phyloP scores from a whole-genome alignment of 2,113 vertebrate species.

The Drymodes brunneopygia region DNA sequence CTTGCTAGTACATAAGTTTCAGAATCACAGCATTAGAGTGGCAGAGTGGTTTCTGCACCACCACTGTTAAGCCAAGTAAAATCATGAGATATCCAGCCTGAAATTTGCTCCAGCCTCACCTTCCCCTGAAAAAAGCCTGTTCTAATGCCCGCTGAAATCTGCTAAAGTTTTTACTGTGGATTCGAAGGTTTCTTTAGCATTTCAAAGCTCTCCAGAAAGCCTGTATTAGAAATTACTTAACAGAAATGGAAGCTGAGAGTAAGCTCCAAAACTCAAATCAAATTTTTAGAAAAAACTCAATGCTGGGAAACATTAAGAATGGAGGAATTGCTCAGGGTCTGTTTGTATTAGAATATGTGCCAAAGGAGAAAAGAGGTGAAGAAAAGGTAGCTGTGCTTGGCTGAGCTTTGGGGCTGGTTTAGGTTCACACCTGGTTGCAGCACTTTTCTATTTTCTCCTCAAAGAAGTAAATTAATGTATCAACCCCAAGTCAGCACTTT shows the following conservation, averaged over 20 bases:
- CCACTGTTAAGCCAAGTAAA: background rate
- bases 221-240: background rate
- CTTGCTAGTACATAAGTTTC: background rate
- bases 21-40: background rate
- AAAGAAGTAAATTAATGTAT: background rate
- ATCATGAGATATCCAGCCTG: background rate
- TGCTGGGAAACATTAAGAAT: background rate
- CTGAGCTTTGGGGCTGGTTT: background rate
- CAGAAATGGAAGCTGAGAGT: background rate
- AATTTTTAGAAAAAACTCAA: background rate
- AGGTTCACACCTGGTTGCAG: background rate
- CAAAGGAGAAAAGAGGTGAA: background rate
- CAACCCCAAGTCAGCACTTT: background rate
- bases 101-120: background rate
- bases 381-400: background rate
- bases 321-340: background rate
- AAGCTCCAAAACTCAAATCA: background rate
- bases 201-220: background rate
- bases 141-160: background rate
- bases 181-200: background rate
- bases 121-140: background rate
- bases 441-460: background rate
- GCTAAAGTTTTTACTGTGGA: background rate
- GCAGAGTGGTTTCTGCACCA: background rate
- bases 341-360: background rate